These are phyloP conservation scores for Ctenomys sociabilis DNA, from an alignment of 2,113 vertebrate genomes.

Conservation along the genomic window DNA sequence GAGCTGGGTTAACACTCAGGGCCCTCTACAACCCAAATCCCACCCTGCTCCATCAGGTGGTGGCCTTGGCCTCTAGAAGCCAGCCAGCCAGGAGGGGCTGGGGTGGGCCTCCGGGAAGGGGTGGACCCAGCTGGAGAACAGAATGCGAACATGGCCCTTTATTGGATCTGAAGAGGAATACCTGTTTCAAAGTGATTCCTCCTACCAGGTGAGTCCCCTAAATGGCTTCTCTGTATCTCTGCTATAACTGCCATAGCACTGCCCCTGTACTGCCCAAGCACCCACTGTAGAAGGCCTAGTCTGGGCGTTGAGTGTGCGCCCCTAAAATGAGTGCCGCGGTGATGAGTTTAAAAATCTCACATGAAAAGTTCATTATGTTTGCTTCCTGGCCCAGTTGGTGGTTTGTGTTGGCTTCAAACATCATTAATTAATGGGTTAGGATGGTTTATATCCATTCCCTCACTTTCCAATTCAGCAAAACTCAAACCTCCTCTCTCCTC, in stretches of 20 bases:
- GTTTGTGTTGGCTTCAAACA: not conserved
- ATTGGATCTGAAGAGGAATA: not conserved
- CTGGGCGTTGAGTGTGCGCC: not conserved
- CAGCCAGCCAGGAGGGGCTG: not conserved
- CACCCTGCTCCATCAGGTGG: not conserved
- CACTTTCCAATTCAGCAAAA: not conserved
- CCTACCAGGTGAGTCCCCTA: not conserved
- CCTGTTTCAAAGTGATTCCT: not conserved
- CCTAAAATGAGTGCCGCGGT: not conserved
- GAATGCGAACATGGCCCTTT: slow-evolving; percentile 6
- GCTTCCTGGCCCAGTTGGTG: not conserved
- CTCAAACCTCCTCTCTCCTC: not conserved
- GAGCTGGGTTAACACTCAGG: not conserved
- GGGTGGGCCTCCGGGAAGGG: not conserved
- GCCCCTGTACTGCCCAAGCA: not conserved
- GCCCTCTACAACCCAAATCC: not conserved
- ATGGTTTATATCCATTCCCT: not conserved
- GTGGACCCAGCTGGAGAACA: not conserved
- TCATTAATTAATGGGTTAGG: not conserved
- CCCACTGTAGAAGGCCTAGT: not conserved
- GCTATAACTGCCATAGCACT: not conserved
- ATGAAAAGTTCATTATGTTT: slow-evolving; percentile 5
- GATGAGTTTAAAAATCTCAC: not conserved
- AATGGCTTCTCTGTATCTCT: slow-evolving; percentile 1
- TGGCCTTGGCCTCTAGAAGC: slow-evolving; percentile 22